A percentile compares a stretch with the other conserved stretches of the same genome.
phyloP scores from a whole-genome alignment of 2,113 vertebrate genomes.

The Holacanthus passer region DNA sequence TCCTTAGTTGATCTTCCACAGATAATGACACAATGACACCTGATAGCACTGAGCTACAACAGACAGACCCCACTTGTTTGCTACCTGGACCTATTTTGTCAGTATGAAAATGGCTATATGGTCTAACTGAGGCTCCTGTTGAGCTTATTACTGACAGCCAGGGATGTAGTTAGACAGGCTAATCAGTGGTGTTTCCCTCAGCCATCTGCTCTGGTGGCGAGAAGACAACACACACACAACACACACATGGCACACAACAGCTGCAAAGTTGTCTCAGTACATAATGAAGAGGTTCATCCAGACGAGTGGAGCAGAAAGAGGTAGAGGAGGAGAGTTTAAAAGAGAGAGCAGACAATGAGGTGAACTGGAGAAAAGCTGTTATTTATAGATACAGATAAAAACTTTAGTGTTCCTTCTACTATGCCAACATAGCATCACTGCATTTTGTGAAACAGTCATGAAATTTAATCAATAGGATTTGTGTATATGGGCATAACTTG shows the following conservation, averaged over 20 bases:
- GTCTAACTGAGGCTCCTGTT: background rate
- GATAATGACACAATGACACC: background rate
- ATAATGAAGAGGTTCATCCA: constrained; percentile 54
- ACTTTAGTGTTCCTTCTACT: background rate
- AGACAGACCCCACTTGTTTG: background rate
- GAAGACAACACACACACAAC: constrained; percentile 26
- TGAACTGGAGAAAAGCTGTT: constrained; percentile 6
- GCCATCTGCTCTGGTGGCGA: constrained; percentile 49
- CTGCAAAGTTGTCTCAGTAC: constrained; percentile 15
- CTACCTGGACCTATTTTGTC: background rate
- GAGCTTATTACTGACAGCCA: constrained; percentile 33
- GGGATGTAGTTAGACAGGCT: constrained; percentile 30
- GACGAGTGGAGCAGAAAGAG: constrained; percentile 24
- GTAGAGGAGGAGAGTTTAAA: constrained; percentile 11
- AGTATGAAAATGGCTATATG: background rate
- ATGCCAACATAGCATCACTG: too few relatives aligned
- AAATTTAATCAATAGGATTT: too few relatives aligned
- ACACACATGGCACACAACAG: constrained; percentile 14
- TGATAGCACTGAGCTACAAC: background rate
- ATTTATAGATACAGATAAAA: constrained; percentile 21
- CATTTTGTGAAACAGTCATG: too few relatives aligned
- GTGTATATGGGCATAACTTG: too few relatives aligned
- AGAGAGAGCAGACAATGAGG: constrained; percentile 6
- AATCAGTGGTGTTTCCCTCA: constrained; percentile 53
- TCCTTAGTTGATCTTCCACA: background rate